Evolutionary conservation across 2,113 vertebrate species (phyloP).

Genomic region (Heterochromis multidens): DNA sequence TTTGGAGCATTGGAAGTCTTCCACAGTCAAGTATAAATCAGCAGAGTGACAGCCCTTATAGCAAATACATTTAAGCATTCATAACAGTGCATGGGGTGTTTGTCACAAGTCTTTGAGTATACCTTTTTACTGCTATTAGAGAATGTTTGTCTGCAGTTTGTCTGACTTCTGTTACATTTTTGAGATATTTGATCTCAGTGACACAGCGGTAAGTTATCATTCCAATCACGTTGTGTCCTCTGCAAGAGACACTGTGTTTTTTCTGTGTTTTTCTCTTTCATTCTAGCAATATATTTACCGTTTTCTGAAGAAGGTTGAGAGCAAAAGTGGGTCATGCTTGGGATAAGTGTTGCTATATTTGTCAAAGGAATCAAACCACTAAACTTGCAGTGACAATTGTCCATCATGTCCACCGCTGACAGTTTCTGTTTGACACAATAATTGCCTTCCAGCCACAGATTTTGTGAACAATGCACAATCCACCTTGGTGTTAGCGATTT

Average conservation of each 20-base stretch:
- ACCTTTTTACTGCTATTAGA: not conserved
- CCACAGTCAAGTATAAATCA: not conserved
- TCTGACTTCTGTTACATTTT: not conserved
- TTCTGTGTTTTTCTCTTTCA: not conserved
- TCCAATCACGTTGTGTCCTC: constrained; percentile 35
- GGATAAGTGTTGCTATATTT: constrained; percentile 55
- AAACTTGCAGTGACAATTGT: constrained; percentile 45
- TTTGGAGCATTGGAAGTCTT: not conserved
- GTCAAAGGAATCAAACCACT: constrained; percentile 48
- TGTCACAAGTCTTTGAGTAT: not conserved
- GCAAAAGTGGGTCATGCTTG: constrained; percentile 60
- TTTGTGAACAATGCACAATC: constrained; percentile 16
- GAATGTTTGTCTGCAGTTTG: not conserved
- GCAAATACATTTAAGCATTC: not conserved
- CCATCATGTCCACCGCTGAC: constrained; percentile 14
- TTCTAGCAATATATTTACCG: constrained; percentile 31
- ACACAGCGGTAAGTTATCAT: constrained; percentile 28
- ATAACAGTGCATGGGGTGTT: not conserved
- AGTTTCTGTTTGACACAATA: constrained; percentile 24
- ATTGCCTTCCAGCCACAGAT: constrained; percentile 35
- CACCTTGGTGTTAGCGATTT: not conserved
- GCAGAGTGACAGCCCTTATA: not conserved
- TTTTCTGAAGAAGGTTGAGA: constrained; percentile 47
- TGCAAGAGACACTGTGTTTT: not conserved
- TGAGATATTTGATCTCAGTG: not conserved